Evolutionary conservation across 2,113 vertebrate genomes (phyloP).

Genomic region (Leuciscus idus): DNA sequence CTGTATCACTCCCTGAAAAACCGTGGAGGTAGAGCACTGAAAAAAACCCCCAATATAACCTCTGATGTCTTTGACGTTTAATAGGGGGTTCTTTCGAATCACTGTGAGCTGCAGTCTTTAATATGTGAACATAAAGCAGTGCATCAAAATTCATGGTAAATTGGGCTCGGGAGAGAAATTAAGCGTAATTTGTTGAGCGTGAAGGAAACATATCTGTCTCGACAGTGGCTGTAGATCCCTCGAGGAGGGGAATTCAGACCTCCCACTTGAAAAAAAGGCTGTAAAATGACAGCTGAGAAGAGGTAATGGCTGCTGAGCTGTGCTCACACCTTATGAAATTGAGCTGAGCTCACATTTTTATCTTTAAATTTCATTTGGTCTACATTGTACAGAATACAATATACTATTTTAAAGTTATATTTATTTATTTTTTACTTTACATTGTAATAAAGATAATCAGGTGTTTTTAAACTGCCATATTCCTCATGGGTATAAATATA

Average conservation of each 20-base stretch:
- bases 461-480: not conserved
- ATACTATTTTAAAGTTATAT: not conserved
- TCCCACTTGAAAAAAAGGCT: not conserved
- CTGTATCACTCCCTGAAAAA: slow-evolving; percentile 10
- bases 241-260: slow-evolving; percentile 23
- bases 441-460: not conserved
- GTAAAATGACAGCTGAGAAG: slow-evolving; percentile 18
- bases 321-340: not conserved
- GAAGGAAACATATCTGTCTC: slow-evolving; percentile 38
- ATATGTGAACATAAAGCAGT: slow-evolving; percentile 50
- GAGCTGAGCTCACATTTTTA: not conserved
- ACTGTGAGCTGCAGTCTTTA: slow-evolving; percentile 48
- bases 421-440: not conserved
- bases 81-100: slow-evolving; percentile 40
- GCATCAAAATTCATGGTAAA: slow-evolving; percentile 55
- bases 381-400: not conserved
- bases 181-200: slow-evolving; percentile 58
- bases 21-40: slow-evolving; percentile 2
- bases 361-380: not conserved
- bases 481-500: not conserved
- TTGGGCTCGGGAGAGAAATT: slow-evolving; percentile 54
- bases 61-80: slow-evolving; percentile 43
- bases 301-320: too few species aligned
- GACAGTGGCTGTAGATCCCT: slow-evolving; percentile 5
- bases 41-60: slow-evolving; percentile 28